A percentile compares a stretch with the other conserved stretches of the same genome.
phyloP scores from a whole-genome alignment of 2,797 vertebrate genomes.

The Sebastes taczanowskii region DNA sequence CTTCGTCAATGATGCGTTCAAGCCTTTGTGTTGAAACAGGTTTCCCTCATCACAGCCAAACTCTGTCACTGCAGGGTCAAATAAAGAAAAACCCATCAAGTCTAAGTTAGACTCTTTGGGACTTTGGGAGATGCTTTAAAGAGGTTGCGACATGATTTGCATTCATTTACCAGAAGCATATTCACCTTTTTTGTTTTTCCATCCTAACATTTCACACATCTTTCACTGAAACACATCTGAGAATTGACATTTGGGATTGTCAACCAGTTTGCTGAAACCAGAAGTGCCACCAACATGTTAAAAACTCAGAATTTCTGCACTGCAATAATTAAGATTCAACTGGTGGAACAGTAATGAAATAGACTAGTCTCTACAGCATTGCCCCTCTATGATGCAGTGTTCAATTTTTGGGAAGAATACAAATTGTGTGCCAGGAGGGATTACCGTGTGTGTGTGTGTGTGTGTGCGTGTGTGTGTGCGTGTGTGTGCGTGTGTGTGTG shows the following conservation, averaged over 20 bases:
- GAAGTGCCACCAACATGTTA: slow-evolving; percentile 25
- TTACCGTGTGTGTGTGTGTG: background rate
- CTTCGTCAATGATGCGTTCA: slow-evolving; percentile 32
- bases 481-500: background rate
- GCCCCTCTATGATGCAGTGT: slow-evolving; percentile 12
- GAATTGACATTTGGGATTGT: slow-evolving; percentile 27
- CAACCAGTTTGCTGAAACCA: slow-evolving; percentile 6
- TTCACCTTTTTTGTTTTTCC: slow-evolving; percentile 49
- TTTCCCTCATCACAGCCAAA: slow-evolving; percentile 24
- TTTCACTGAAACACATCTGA: slow-evolving; percentile 13
- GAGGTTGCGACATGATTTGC: slow-evolving; percentile 28
- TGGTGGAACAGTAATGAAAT: slow-evolving; percentile 23
- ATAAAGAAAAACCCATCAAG: slow-evolving; percentile 25
- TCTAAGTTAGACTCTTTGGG: background rate
- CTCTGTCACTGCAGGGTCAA: slow-evolving; percentile 11
- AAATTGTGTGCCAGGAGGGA: slow-evolving; percentile 22
- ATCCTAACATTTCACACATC: slow-evolving; percentile 13
- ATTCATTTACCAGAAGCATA: slow-evolving; percentile 38
- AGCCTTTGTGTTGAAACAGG: slow-evolving; percentile 7
- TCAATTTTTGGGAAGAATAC: slow-evolving; percentile 30
- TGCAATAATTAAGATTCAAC: slow-evolving; percentile 40
- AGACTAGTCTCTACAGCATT: background rate
- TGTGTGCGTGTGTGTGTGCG: background rate
- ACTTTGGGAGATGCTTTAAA: slow-evolving; percentile 1
- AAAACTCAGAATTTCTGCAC: background rate